Percentiles rank a stretch among this genome's conserved stretches.
phyloP scores from a whole-genome alignment of 2,888 invertebrate species.

The Synanthedon myopaeformis region DNA sequence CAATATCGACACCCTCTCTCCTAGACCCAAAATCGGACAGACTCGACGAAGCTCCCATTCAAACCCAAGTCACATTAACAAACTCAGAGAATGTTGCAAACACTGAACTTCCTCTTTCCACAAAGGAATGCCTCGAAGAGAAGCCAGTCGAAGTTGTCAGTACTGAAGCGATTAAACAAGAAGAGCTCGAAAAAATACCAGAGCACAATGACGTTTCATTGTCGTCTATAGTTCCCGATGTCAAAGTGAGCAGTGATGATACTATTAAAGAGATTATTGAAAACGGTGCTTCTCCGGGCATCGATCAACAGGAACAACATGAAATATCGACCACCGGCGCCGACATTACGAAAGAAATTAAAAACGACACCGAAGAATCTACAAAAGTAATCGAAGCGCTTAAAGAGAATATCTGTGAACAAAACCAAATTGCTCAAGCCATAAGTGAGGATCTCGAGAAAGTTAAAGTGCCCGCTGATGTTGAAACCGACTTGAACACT shows the following conservation, averaged over 20 bases:
- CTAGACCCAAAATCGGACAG: slow-evolving; percentile 26
- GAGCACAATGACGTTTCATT: too few relatives aligned
- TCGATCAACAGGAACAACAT: too few relatives aligned
- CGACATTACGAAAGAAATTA: slow-evolving; percentile 1
- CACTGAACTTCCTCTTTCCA: slow-evolving; percentile 6
- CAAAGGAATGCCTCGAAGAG: slow-evolving; percentile 5
- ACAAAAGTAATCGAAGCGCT: neutral
- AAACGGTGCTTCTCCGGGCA: too few relatives aligned
- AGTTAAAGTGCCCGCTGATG: too few relatives aligned
- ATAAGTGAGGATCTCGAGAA: too few relatives aligned
- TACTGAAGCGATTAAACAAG: neutral
- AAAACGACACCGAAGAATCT: neutral
- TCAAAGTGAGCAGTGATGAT: too few relatives aligned
- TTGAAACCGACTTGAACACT: too few relatives aligned
- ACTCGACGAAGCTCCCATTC: slow-evolving; percentile 3
- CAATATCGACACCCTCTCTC: slow-evolving; percentile 33
- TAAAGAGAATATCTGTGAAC: slow-evolving; percentile 1
- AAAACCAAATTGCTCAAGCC: too few relatives aligned
- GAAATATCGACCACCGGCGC: neutral
- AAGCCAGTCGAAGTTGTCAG: neutral
- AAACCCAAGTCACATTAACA: slow-evolving; percentile 3
- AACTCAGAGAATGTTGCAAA: slow-evolving; percentile 4
- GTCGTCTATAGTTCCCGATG: too few relatives aligned
- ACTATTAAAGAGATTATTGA: too few relatives aligned
- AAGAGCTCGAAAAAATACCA: neutral